Evolutionary conservation across 2,888 invertebrate genomes (phyloP).

Genomic region (Brachylomia viminalis): DNA sequence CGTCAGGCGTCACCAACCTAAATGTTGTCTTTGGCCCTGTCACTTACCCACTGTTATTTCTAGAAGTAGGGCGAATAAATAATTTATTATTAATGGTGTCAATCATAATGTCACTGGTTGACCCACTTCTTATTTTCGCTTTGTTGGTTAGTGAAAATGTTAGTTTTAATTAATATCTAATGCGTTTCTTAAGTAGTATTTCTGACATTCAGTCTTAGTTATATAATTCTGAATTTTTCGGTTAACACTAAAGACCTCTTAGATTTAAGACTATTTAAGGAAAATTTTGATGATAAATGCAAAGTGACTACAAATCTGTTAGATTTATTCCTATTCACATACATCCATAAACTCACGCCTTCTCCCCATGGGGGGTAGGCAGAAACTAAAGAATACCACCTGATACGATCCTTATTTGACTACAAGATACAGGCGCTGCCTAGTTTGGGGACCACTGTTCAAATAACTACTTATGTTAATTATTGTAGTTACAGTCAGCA

Average conservation of each 20-base stretch:
- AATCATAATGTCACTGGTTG: constrained; percentile 41
- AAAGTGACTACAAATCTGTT: not conserved
- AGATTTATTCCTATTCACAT: not conserved
- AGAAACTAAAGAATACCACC: too few relatives aligned
- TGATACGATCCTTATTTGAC: too few relatives aligned
- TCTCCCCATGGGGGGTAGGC: too few relatives aligned
- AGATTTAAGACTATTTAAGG: not conserved
- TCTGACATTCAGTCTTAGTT: not conserved
- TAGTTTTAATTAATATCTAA: not conserved
- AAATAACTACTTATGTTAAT: too few relatives aligned
- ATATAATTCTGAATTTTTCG: not conserved
- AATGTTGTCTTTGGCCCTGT: constrained; percentile 49
- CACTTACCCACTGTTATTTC: constrained; percentile 46
- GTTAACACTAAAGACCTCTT: not conserved
- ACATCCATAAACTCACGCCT: too few relatives aligned
- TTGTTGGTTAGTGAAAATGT: constrained; percentile 11
- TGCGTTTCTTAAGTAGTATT: not conserved
- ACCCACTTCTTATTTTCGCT: constrained; percentile 41
- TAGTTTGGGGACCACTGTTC: too few relatives aligned
- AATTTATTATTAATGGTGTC: constrained; percentile 52
- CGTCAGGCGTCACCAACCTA: constrained; percentile 6
- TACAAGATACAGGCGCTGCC: too few relatives aligned
- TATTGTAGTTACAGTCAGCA: too few relatives aligned
- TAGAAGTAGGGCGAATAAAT: constrained; percentile 45
- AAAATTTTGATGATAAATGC: not conserved